Evolutionary conservation across 2,113 vertebrate genomes (phyloP), one percentile per base, ranked within the genome.

Genomic region (Hemichromis elongatus): DNA sequence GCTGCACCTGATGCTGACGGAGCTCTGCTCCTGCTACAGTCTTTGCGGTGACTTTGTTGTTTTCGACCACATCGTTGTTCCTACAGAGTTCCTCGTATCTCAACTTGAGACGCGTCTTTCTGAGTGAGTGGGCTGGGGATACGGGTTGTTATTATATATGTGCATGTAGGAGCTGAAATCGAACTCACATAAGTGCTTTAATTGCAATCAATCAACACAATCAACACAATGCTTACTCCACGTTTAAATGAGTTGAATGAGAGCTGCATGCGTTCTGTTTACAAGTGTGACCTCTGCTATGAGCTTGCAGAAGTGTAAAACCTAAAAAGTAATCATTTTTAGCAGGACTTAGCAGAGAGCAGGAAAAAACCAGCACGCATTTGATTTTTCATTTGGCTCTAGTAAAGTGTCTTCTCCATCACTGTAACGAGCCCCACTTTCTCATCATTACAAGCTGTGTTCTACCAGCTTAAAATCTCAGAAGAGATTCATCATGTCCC

Each of bases 31-130:
- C 84, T 95, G 96, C 85, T 96, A 97, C 94, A 97, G 94, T 91
- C 94, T 97, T 2, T 95, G 95, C 7, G 77, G 61, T 19, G 97
- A 92, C 59, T 95, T 99, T 77, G 86, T 85, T 0, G 95, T 99
- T 14, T 98, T 97, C 2, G 94, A 97, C 70, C 98, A 99, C 91
- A 94, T 93, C 11, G 77, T 99, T 28, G 94, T 96, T 1, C 98
- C 98, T 0, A 87, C 94, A 0, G 98, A 99, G 93, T 98, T 98
- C 91, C 97, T 99, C 59, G 93, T 97, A 66, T 93, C 96, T 77
- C 96, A 99, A 50, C 94, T 99, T 94, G 98, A 99, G 93, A 86
- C 52, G 0, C 95, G 97, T 4, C 93, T 99, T 80, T 92, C 94
- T 94, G 97, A 96, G 98, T 99, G 97, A 3, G 93, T n/a, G 68